phyloP scores from a whole-genome alignment of 2,888 invertebrate genomes.

The Orthosia gracilis region DNA sequence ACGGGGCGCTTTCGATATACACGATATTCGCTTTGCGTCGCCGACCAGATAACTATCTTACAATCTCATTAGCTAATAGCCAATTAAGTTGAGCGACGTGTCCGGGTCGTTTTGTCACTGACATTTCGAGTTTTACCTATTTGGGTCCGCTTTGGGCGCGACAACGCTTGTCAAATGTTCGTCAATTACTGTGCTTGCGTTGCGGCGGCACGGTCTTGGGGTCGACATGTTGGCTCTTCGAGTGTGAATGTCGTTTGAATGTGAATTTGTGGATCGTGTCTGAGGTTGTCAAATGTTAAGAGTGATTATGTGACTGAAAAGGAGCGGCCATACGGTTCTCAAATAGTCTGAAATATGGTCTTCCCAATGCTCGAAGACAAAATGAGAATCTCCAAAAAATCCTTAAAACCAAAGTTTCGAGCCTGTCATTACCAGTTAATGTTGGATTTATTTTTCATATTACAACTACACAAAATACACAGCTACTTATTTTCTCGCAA shows the following conservation, averaged over 20 bases:
- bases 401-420: neutral
- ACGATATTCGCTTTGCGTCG: constrained; percentile 78
- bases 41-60: constrained; percentile 81
- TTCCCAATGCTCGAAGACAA: no score
- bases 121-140: constrained; percentile 64
- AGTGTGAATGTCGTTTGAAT: constrained; percentile 68
- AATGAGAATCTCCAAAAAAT: no score
- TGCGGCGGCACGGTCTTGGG: constrained; percentile 31
- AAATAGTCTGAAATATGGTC: no score
- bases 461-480: no score
- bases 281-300: constrained; percentile 22
- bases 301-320: constrained; percentile 6
- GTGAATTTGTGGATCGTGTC: constrained; percentile 40
- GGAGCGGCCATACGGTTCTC: neutral
- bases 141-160: constrained; percentile 65
- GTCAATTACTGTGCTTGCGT: constrained; percentile 60
- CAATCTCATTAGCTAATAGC: constrained; percentile 79
- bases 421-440: neutral
- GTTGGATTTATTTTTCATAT: no score
- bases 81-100: constrained; percentile 89
- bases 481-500: neutral
- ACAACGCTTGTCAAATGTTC: constrained; percentile 65
- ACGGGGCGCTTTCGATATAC: constrained; percentile 73
- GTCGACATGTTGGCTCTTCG: constrained; percentile 52
- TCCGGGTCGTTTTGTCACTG: constrained; percentile 80